Evolutionary conservation across 2,888 invertebrate species (phyloP).

Genomic region (Scotopteryx bipunctaria): DNA sequence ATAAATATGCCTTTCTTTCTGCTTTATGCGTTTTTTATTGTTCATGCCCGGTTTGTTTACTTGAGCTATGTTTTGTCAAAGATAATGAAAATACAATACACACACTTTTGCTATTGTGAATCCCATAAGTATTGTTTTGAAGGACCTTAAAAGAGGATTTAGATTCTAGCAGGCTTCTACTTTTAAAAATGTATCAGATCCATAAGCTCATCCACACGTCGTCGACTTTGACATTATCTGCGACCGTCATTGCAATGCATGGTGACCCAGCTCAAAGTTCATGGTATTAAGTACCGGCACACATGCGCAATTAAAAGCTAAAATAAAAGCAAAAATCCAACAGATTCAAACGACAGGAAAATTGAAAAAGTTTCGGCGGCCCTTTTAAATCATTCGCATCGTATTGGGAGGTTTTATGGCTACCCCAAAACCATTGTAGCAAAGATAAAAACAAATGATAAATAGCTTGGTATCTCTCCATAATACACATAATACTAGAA

Average conservation of each 20-base stretch:
- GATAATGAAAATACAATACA: too few relatives aligned
- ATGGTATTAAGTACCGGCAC: not conserved
- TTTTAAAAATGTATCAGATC: too few relatives aligned
- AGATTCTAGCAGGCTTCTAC: too few relatives aligned
- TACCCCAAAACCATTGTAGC: constrained; percentile 4
- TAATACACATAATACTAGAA: constrained; percentile 14
- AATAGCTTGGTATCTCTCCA: constrained; percentile 4
- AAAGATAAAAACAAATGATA: constrained; percentile 12
- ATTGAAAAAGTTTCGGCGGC: constrained; percentile 23
- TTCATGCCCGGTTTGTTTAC: not conserved
- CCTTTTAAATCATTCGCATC: constrained; percentile 26
- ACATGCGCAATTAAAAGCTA: not conserved
- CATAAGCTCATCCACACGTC: too few relatives aligned
- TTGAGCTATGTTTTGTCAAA: not conserved
- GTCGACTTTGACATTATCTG: too few relatives aligned
- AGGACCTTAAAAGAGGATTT: too few relatives aligned
- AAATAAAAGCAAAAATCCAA: constrained; percentile 4
- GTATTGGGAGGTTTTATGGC: constrained; percentile 5
- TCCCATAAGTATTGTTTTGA: too few relatives aligned
- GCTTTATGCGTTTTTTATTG: not conserved
- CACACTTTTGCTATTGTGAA: too few relatives aligned
- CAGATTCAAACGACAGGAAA: constrained; percentile 24
- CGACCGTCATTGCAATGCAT: too few relatives aligned
- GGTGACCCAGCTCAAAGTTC: too few relatives aligned
- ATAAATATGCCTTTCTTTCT: not conserved